Conservation (phyloP, 2,797 vertebrate genomes). For the Pseudochaenichthys georgianus region DNA sequence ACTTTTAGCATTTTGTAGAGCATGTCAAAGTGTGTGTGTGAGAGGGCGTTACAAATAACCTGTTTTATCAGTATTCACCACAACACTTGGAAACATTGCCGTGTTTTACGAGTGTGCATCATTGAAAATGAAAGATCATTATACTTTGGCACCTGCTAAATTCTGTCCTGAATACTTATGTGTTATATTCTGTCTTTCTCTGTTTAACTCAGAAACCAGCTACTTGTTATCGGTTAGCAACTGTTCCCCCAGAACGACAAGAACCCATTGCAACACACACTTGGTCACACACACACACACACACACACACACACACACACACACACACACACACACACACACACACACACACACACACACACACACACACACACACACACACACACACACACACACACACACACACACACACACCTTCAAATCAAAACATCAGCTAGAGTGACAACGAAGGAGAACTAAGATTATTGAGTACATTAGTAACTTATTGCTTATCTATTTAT, state of each 20-base stretch:
- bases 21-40: neutral
- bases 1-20: constrained; percentile 4
- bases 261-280: constrained; percentile 52
- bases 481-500: neutral
- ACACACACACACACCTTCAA: too few species aligned
- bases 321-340: too few species aligned
- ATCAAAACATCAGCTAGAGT: neutral
- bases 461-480: neutral
- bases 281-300: constrained; percentile 33
- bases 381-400: too few species aligned
- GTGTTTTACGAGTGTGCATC: constrained; percentile 16
- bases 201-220: constrained; percentile 27
- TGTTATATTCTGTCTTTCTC: too few species aligned
- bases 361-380: too few species aligned
- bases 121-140: constrained; percentile 35
- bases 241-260: constrained; percentile 64
- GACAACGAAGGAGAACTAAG: neutral
- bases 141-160: constrained; percentile 30
- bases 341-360: too few species aligned
- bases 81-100: constrained; percentile 11
- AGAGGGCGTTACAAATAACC: constrained; percentile 3
- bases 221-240: constrained; percentile 66
- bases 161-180: constrained; percentile 30
- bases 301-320: too few species aligned
- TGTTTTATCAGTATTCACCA: constrained; percentile 34